Conservation (phyloP, 2,797 vertebrate genomes). For the Bradypodion pumilum region DNA sequence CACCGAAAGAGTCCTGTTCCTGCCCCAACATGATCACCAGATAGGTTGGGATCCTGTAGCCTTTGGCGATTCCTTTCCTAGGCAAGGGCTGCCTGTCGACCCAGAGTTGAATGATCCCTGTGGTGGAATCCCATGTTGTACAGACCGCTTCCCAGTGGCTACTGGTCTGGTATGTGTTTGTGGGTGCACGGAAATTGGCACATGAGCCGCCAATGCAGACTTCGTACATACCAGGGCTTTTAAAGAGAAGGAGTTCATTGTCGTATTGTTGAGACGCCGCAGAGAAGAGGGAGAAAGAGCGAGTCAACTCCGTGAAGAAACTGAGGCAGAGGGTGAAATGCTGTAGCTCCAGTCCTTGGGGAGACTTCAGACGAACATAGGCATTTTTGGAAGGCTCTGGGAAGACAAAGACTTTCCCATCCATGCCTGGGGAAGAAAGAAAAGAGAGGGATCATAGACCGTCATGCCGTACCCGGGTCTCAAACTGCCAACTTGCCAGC, state of each 20-base stretch:
- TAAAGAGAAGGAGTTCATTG: conserved; percentile 50
- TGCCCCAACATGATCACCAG: conserved; percentile 41
- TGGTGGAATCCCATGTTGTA: conserved; percentile 57
- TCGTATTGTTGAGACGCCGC: conserved; percentile 21
- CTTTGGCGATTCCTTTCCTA: conserved; percentile 30
- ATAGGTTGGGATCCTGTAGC: not conserved
- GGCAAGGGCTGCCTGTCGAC: conserved; percentile 35
- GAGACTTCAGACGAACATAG: conserved; percentile 54
- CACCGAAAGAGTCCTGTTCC: conserved; percentile 23
- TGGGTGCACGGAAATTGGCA: not conserved
- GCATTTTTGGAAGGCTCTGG: conserved; percentile 42
- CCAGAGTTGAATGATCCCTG: conserved; percentile 63
- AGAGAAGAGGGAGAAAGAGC: conserved; percentile 58
- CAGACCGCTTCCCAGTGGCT: conserved; percentile 64
- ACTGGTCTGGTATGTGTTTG: not conserved
- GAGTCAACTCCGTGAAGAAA: conserved; percentile 60
- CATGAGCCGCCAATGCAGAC: not conserved
- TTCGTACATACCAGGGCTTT: not conserved
- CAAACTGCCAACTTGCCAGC: too few species aligned
- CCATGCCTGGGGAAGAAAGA: conserved; percentile 57
- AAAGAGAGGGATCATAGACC: not conserved
- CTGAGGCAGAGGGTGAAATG: conserved; percentile 57
- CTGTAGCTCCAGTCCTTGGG: conserved; percentile 12
- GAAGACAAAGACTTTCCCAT: conserved; percentile 67
- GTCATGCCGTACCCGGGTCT: too few species aligned